Base-by-base conservation (phyloP, 2,888 invertebrate genomes). In the Platerodrilus igneus region DNA sequence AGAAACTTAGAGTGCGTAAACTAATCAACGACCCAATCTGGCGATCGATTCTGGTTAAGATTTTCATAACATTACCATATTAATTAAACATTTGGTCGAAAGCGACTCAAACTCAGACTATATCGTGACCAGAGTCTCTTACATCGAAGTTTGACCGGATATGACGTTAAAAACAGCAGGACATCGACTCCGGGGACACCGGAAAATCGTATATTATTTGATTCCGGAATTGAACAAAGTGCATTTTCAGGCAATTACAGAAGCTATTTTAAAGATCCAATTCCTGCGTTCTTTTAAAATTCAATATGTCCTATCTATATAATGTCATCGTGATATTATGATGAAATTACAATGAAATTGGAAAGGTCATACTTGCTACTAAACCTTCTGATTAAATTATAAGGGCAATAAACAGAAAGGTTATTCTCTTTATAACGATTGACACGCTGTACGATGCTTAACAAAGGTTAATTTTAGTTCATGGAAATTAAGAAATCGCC, bases 361-460 rank as follows among this genome's bases (percentile, higher is more conserved):
- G 46, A 63, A 63, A 63, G 63, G 63, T 63, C 62, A 57, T 44
- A 55, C 59, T 60, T 58, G 54, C 54, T 50, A 54, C 55, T 57
- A 53, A 56, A 61, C 53, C 53, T 55, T 48, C 59, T 63, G 64
- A 64, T 64, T 64, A 63, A 64, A 64, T 64, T 64, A 62, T 62
- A 63, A 63, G 63, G 64, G 62, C 58, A 61, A 59, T 62, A 62
- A 62, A 62, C 45, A 58, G 55, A 63, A 64, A 64, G 64, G 64
- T 64, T 62, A 64, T 48, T 48, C 48, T 47, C 54, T 55, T 55
- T 53, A 55, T 54, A 53, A 47, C 59, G 54, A 59, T 58, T 59
- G 61, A 59, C 60, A 58, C 48, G 57, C 51, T 16, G 36, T 36
- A 21, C 13, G 34, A 37, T 32, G 25, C 23, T 37, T 41, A 45